Evolutionary conservation across 92 coral and sea anemone genomes (phyloP).

Genomic region (Meandrina meandrites): DNA sequence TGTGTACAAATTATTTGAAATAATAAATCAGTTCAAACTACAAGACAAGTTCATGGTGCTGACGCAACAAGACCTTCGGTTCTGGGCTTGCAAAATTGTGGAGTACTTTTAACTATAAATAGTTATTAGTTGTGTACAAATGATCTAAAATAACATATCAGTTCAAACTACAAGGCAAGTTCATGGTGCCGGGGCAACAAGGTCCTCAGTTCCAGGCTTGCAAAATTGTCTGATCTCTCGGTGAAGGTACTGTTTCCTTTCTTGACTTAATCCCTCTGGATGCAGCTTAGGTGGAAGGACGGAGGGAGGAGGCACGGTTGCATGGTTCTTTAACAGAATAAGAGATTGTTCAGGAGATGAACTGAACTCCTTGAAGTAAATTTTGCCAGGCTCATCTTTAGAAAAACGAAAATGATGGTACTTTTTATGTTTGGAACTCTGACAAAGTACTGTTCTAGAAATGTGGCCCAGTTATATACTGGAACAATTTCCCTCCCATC

Average conservation of each 20-base stretch:
- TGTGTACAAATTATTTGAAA: too few relatives aligned
- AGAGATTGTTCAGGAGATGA: conserved; percentile 39
- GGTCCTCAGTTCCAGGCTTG: conserved; percentile 24
- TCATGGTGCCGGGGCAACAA: too few relatives aligned
- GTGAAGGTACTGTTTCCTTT: conserved; percentile 28
- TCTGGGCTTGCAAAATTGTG: too few relatives aligned
- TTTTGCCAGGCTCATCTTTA: too few relatives aligned
- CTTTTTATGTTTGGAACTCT: conserved; percentile 43
- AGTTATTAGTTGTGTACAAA: too few relatives aligned
- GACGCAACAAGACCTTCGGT: conserved; percentile 39
- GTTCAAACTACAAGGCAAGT: too few relatives aligned
- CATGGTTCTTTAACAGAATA: conserved; percentile 41
- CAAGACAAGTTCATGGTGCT: conserved; percentile 18
- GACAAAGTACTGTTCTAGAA: too few relatives aligned
- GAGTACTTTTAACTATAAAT: too few relatives aligned
- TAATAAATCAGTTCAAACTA: too few relatives aligned
- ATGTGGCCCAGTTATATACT: too few relatives aligned
- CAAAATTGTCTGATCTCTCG: conserved; percentile 38
- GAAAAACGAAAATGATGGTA: conserved; percentile 62
- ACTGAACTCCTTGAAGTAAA: conserved; percentile 46
- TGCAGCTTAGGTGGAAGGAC: conserved; percentile 25
- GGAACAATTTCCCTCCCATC: conserved; percentile 56
- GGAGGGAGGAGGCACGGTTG: conserved; percentile 39
- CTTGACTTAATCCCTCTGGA: conserved; percentile 36
- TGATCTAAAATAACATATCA: too few relatives aligned